These are phyloP conservation scores for Xestia c-nigrum DNA, from an alignment of 2,888 invertebrate species.

Conservation along the genomic window DNA sequence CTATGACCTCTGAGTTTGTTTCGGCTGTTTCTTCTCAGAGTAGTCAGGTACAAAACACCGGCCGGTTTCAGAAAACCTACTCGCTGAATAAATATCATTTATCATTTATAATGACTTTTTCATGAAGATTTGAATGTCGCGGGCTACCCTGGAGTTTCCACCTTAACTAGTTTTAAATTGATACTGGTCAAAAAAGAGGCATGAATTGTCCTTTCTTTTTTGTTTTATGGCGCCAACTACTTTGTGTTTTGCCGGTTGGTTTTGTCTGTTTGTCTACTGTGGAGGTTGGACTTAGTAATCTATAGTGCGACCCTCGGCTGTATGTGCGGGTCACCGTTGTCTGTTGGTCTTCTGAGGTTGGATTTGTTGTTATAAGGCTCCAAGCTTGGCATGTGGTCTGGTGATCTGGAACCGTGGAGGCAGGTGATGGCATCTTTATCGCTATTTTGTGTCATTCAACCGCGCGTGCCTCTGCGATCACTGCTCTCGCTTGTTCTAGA, in stretches of 20 bases:
- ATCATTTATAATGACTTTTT: too few relatives aligned
- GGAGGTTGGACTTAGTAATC: not conserved
- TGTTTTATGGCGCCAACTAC: not conserved
- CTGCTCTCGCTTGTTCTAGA: slow-evolving; percentile 82
- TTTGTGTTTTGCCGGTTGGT: not conserved
- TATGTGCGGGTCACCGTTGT: not conserved
- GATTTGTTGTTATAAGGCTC: not conserved
- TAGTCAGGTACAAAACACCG: too few relatives aligned
- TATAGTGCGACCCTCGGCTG: not conserved
- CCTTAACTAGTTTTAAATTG: not conserved
- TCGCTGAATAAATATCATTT: too few relatives aligned
- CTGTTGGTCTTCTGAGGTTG: not conserved
- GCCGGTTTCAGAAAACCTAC: too few relatives aligned
- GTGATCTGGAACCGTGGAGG: not conserved
- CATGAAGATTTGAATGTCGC: too few relatives aligned
- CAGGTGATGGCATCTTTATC: not conserved
- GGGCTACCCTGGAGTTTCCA: too few relatives aligned
- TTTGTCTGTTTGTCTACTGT: not conserved
- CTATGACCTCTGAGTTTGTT: too few relatives aligned
- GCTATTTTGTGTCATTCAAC: slow-evolving; percentile 69
- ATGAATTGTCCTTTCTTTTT: not conserved
- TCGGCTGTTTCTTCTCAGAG: too few relatives aligned
- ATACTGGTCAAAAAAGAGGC: not conserved
- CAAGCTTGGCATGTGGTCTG: too few relatives aligned
- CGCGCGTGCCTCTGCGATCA: slow-evolving; percentile 82